Evolutionary conservation across 2,113 vertebrate species (phyloP), one percentile per base, ranked within the genome.

Genomic region (Laterallus jamaicensis): DNA sequence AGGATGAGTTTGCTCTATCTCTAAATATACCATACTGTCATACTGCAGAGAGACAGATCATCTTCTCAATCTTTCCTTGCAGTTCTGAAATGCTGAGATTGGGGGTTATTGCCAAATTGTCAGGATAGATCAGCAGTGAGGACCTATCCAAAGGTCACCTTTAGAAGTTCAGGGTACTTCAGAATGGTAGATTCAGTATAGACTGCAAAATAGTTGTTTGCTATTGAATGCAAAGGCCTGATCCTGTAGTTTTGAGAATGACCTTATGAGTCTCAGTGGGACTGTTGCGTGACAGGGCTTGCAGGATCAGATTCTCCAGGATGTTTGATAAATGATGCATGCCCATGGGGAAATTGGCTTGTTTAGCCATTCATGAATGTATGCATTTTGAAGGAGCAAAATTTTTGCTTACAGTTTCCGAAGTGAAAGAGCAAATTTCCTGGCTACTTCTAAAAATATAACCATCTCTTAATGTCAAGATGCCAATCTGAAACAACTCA

Each of bases 361-460:
- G 40, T 82, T 95, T 90, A 89, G n/a, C 40, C 76, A 56, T 56
- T 91, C 66, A n/a, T 82, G 66, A 89, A 92, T 69, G 44, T 15
- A 40, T 59, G 37, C 60, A 56, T 80, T 91, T 77, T 28, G n/a
- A 92, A 87, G 79, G 68, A 78, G n/a, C 21, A 68, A 81, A 71
- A 71, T 79, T 90, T 77, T 77, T 90, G 49, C 93, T 78, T 94
- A 76, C 19, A 11, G 39, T 82, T 96, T 84, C 69, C 4, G 3
- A 93, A 91, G 84, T 74, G 85, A 80, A 95, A 73, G 14, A 94
- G 18, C 39, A 77, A n/a, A 95, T 94, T 97, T 94, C 80, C 91
- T 81, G 85, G 54, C 70, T 85, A 83, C 35, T 91, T 93, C 83
- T 96, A 94, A 92, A 97, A 95, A 94, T 95, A 60, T 62, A 86